Base-by-base conservation (phyloP, 2,113 vertebrate species). In the Cranoglanis bouderius region DNA sequence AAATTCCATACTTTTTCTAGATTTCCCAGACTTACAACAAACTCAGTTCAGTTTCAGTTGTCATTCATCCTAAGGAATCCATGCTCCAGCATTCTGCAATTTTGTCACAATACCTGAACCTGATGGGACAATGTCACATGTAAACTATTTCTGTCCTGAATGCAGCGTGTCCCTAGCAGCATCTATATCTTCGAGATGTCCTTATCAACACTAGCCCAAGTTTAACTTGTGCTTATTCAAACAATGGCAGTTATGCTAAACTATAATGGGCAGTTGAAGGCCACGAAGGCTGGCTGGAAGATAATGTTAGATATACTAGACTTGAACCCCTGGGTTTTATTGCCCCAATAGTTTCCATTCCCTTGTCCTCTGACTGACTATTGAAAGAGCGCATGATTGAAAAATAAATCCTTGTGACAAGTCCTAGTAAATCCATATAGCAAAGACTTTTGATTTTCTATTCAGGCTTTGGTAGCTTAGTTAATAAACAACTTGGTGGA, bases 181-280 rank as follows among this genome's bases (percentile, higher is more conserved):
- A 77, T 78, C 82, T 63, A 14, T 86, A 84, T 86, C 86, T 87
- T 72, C 4, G 38, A 81, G 61, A 53, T 67, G 75, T 43, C 46
- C 85, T 83, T 83, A 89, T 85, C 83, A 84, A 78, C 57, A 57
- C 83, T 32, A 75, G 70, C 75, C 65, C 63, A 83, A 81, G 88
- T 88, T 88, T 87, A 88, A 88, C 86, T 88, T 32, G 43, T 55
- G 32, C 87, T 72, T 29, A 74, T 91, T 88, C n/a, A 84, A 89
- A 81, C 86, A 51, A 91, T 91, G 86, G 65, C 49, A 57, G 57
- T 61, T 80, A 89, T 89, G 84, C 82, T 83, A 61, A 35, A n/a
- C 82, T 67, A 57, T 85, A 61, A 82, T 35, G 13, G 57, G 67
- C 55, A 80, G 72, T 40, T 53, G 19, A 83, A 83, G 81, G 72